Percentiles rank a stretch among this genome's conserved stretches.
Conservation (phyloP, 2,797 vertebrate genomes). For the Gobio occitaniae region DNA sequence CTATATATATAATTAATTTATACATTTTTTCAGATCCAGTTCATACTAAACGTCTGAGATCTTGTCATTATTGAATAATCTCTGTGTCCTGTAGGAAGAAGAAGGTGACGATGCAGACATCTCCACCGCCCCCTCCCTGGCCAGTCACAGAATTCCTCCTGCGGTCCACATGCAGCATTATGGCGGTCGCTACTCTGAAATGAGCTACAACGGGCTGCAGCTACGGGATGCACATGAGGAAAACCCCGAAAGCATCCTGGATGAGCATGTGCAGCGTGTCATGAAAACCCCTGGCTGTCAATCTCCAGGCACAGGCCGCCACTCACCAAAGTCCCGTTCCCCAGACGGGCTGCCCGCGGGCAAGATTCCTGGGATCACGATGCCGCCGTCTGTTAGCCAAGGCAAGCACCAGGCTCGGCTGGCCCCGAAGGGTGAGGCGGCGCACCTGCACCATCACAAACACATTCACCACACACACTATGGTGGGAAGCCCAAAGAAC, state of each 20-base stretch:
- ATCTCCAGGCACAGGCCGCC: slow-evolving; percentile 89
- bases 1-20: neutral
- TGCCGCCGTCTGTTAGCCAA: slow-evolving; percentile 73
- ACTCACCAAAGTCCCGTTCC: slow-evolving; percentile 89
- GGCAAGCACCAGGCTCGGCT: slow-evolving; percentile 83
- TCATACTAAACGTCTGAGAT: neutral
- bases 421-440: slow-evolving; percentile 79
- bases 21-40: neutral
- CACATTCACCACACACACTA: slow-evolving; percentile 86
- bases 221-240: slow-evolving; percentile 91
- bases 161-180: slow-evolving; percentile 84
- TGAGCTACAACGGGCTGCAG: slow-evolving; percentile 78
- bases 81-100: slow-evolving; percentile 84
- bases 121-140: slow-evolving; percentile 74
- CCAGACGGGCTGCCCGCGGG: slow-evolving; percentile 81
- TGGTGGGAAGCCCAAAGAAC: slow-evolving; percentile 85
- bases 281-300: slow-evolving; percentile 97
- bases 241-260: slow-evolving; percentile 96
- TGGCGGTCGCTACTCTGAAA: slow-evolving; percentile 84
- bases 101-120: slow-evolving; percentile 88
- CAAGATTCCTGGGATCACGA: slow-evolving; percentile 74
- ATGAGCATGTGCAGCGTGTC: slow-evolving; percentile 95
- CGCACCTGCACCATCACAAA: slow-evolving; percentile 86
- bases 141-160: slow-evolving; percentile 85
- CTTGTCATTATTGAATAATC: neutral